Evolutionary conservation across 2,113 vertebrate species (phyloP).

Genomic region (Tenebrosternarchus preto): DNA sequence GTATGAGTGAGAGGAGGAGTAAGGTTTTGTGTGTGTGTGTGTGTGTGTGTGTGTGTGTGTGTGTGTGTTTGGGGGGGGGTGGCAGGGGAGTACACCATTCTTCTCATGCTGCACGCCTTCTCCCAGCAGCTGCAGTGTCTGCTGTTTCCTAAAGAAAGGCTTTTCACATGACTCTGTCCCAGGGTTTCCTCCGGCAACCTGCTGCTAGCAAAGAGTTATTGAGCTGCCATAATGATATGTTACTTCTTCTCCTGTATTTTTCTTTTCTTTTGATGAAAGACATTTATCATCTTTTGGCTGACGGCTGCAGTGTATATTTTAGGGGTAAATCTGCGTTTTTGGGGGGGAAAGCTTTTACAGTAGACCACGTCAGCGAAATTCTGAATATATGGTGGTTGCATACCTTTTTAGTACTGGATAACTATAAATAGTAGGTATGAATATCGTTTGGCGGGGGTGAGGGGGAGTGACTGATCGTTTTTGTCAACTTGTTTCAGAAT

Average conservation of each 20-base stretch:
- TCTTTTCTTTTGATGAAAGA: neutral
- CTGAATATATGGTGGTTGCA: neutral
- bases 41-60: too few relatives aligned
- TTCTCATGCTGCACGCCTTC: conserved; percentile 62
- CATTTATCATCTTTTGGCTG: neutral
- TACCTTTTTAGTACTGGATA: neutral
- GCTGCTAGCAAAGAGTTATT: neutral
- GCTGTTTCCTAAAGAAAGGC: conserved; percentile 59
- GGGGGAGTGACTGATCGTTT: conserved; percentile 4
- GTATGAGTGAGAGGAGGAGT: conserved; percentile 39
- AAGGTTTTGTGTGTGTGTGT: too few relatives aligned
- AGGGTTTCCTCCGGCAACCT: conserved; percentile 33
- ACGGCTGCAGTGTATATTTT: neutral
- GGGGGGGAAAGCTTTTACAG: neutral
- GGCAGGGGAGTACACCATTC: conserved; percentile 60
- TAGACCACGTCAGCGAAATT: neutral
- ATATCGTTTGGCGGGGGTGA: neutral
- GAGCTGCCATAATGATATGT: neutral
- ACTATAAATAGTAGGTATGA: neutral
- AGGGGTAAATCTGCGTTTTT: neutral
- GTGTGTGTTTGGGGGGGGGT: too few relatives aligned
- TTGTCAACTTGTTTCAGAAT: neutral
- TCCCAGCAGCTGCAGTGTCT: conserved; percentile 55
- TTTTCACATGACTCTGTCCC: conserved; percentile 37
- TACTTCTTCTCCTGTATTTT: neutral